These are phyloP conservation scores for Gymnothorax javanicus DNA, from an alignment of 2,797 vertebrate genomes.

Conservation along the genomic window DNA sequence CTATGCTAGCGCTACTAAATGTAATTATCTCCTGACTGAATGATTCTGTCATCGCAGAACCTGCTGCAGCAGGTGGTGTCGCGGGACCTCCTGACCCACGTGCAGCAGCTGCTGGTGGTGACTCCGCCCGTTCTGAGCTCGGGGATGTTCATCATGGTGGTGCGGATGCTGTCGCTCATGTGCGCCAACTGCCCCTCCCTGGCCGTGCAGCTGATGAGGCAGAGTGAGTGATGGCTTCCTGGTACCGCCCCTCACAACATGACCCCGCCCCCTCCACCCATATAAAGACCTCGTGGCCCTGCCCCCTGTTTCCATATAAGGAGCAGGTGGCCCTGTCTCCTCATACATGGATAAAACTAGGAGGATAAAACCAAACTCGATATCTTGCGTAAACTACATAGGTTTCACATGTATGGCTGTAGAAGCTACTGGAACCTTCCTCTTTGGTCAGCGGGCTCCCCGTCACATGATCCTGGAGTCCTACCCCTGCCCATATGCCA, in stretches of 20 bases:
- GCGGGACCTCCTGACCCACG: slow-evolving; percentile 94
- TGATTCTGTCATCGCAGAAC: slow-evolving; percentile 75
- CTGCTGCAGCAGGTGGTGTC: slow-evolving; percentile 97
- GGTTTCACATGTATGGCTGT: background rate
- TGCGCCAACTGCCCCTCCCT: slow-evolving; percentile 97
- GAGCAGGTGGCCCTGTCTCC: no score
- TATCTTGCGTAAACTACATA: background rate
- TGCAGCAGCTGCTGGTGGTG: slow-evolving; percentile 96
- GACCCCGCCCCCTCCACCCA: background rate
- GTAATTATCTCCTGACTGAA: no score
- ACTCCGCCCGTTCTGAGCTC: slow-evolving; percentile 97
- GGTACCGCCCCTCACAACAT: background rate
- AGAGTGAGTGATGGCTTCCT: slow-evolving; percentile 82
- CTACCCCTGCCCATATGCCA: background rate
- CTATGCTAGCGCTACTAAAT: no score
- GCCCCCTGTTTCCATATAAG: background rate
- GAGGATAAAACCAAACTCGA: background rate
- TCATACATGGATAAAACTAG: background rate
- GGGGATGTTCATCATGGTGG: slow-evolving; percentile 99
- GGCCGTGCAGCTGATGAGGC: slow-evolving; percentile 98
- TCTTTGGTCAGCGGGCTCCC: background rate
- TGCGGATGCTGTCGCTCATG: slow-evolving; percentile 99
- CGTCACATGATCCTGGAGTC: background rate
- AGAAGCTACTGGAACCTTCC: background rate
- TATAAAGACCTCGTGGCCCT: background rate